Conservation (phyloP, 2,113 vertebrate species). For the Lanius collurio region DNA sequence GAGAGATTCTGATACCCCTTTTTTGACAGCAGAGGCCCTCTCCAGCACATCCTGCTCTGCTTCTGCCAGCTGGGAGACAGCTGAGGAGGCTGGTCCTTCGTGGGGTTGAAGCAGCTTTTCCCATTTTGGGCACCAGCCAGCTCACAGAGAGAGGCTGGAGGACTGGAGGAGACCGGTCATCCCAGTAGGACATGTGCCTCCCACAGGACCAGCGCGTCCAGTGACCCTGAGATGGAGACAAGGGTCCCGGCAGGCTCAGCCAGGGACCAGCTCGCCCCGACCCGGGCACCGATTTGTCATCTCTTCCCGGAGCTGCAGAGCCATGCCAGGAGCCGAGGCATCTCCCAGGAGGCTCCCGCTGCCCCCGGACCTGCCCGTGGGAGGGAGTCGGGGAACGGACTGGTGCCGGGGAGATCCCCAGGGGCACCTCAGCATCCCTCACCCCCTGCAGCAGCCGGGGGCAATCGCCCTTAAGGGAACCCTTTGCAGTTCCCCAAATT, state of each 20-base stretch:
- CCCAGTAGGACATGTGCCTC: accelerated
- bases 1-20: neutral
- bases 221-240: neutral
- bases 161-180: neutral
- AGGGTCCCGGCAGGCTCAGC: neutral
- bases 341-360: neutral
- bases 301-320: neutral
- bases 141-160: neutral
- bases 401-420: neutral
- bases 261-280: neutral
- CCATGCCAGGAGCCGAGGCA: accelerated
- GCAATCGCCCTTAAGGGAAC: neutral
- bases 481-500: neutral
- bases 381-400: neutral
- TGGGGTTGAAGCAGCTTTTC: neutral
- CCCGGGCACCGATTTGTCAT: accelerated
- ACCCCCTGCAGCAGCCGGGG: neutral
- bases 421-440: neutral
- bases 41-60: neutral
- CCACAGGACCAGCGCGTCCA: neutral
- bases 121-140: neutral
- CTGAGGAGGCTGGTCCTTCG: neutral
- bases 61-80: neutral
- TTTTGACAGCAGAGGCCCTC: neutral
- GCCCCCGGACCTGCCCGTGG: neutral